Base-by-base conservation (phyloP, 2,113 vertebrate genomes). In the Sander lucioperca region DNA sequence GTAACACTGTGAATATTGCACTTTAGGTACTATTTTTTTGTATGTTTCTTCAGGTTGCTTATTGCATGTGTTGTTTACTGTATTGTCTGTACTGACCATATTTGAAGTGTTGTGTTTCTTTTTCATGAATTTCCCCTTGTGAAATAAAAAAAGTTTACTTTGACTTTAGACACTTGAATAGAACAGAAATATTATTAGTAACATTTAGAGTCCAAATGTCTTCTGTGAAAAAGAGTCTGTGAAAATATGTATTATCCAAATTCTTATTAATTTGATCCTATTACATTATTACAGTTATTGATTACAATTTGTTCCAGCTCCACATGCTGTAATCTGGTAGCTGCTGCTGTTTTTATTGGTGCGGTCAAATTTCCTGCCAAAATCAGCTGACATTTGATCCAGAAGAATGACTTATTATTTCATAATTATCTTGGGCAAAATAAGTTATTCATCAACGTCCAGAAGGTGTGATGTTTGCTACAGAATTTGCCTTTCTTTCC, bases 361-460 rank as follows among this genome's bases (percentile, higher is more conserved):
- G 54, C 54, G 36, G 8, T 39, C 10, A 39, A n/a, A 14, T 13
- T 23, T 43, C 21, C 36, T 43, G 36, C 19, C 21, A n/a, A 64
- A n/a, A 64, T 64, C 36, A 36, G 59, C 59, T 21, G 18, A 21
- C 30, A 39, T 62, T n/a, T 19, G 43, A 21, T 23, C 14, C 1
- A 4, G 16, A 27, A 30, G 39, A 36, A 48, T 19, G 5, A 47
- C 43, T 23, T n/a, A n/a, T n/a, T n/a, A n/a, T n/a, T n/a, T n/a
- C n/a, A n/a, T n/a, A n/a, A n/a, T n/a, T n/a, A n/a, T n/a, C n/a
- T n/a, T 57, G 0, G 23, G 23, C 25, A 64, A 12, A 30, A n/a
- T 12, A 15, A 36, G 61, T 73, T 57, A 50, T 47, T 65, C n/a
- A 65, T 65, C 62, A 51, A 16, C n/a, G 51, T 51, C 12, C 62